Conservation (phyloP, 2,888 invertebrate genomes). For the Dyspetes luteomarginatus region DNA sequence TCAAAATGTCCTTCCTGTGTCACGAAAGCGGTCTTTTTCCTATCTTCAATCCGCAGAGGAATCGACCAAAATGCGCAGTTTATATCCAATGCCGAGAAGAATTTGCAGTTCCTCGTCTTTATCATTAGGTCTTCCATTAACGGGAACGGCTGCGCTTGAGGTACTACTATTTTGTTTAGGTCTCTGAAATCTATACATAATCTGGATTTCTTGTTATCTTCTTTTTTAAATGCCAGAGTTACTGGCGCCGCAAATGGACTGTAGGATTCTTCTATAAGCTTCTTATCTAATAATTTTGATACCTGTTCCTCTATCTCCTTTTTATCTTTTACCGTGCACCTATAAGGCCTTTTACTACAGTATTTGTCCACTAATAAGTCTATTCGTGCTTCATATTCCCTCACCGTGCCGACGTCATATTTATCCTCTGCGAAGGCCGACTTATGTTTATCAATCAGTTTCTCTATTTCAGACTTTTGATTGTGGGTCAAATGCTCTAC, state of each 20-base stretch:
- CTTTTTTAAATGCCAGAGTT: constrained; percentile 61
- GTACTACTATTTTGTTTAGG: constrained; percentile 53
- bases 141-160: constrained; percentile 63
- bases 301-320: constrained; percentile 59
- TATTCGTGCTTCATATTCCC: constrained; percentile 59
- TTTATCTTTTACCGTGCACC: neutral
- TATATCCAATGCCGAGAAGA: constrained; percentile 61
- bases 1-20: constrained; percentile 2
- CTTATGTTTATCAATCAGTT: constrained; percentile 56
- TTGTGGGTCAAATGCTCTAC: constrained; percentile 45
- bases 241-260: constrained; percentile 20
- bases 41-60: constrained; percentile 57
- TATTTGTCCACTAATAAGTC: constrained; percentile 57
- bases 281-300: constrained; percentile 56
- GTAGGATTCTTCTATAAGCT: constrained; percentile 64
- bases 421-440: constrained; percentile 57
- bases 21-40: constrained; percentile 35
- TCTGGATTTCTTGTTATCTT: constrained; percentile 62
- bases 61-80: constrained; percentile 63
- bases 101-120: constrained; percentile 57
- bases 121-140: constrained; percentile 60
- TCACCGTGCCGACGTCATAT: constrained; percentile 57
- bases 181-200: constrained; percentile 54
- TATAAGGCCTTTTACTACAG: constrained; percentile 55
- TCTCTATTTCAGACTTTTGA: constrained; percentile 50